Base-by-base conservation (phyloP, 2,888 invertebrate genomes). In the Odontocolon sp. region DNA sequence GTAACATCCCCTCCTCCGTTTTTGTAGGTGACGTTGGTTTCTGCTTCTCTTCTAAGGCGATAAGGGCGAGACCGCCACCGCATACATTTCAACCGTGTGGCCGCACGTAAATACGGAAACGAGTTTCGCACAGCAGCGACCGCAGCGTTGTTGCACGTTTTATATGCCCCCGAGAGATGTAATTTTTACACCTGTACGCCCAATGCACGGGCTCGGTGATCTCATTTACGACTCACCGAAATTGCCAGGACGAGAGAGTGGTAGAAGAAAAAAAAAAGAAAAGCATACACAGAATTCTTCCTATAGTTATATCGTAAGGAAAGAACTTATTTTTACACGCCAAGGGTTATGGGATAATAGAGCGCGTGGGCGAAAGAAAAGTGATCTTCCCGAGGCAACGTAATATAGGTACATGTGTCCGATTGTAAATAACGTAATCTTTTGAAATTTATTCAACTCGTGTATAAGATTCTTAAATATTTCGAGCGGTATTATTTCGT, bases 161-260 rank as follows among this genome's bases (percentile, higher is more conserved):
- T 71, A 67, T 56, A 63, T 38, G 66, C 36, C 59, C 59, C 23
- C 40, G 69, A 57, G 59, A 59, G 36, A 54, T 66, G 69, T 75
- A 75, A 52, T 78, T 80, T 79, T 76, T 79, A 77, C 79, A 79
- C 79, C 79, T 81, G 80, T 78, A 75, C 66, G 47, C 72, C 68
- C 63, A 59, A 36, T 33, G 59, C 64, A 64, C 64, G 31, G 45
- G 16, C 40, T 21, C 31, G 54, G 54, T 61, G 71, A 77, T 77
- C 76, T 40, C 78, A 72, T 81, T 80, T 80, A 78, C 79, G 81
- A 78, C 78, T 72, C 28, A 66, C 73, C 70, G 45, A 77, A 80
- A 79, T 68, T 59, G 71, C 66, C 63, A 68, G 67, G 54, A 63
- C 50, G 67, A 67, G 50, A 56, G 54, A 23, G 63, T 38, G 61